Conservation (phyloP, 2,797 vertebrate genomes). For the Erpetoichthys calabaricus region DNA sequence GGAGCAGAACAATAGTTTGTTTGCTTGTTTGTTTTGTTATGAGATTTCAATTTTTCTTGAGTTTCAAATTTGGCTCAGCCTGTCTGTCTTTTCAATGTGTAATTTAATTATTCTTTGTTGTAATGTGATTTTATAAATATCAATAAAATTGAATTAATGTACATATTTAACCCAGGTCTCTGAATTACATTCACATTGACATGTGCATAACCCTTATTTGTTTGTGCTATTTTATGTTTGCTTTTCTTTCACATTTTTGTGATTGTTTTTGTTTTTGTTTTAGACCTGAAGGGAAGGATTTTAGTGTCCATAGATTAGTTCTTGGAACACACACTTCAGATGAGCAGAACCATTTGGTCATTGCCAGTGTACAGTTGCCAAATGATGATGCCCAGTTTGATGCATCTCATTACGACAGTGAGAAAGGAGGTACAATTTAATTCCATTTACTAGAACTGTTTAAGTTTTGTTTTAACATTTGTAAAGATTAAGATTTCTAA, state of each 20-base stretch:
- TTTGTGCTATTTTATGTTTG: too few relatives aligned
- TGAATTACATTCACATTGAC: background rate
- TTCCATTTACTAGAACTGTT: too few relatives aligned
- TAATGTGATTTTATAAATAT: background rate
- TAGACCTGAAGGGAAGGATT: conserved; percentile 94
- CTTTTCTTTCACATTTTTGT: too few relatives aligned
- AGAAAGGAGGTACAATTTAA: conserved; percentile 73
- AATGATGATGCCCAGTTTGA: conserved; percentile 95
- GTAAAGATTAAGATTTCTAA: too few relatives aligned
- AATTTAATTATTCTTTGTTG: background rate
- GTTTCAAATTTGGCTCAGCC: too few relatives aligned
- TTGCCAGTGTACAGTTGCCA: conserved; percentile 88
- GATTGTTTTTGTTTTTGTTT: conserved; percentile 5
- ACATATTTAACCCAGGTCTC: background rate
- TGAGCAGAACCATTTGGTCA: conserved; percentile 92
- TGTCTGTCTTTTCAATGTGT: too few relatives aligned
- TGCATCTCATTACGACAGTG: conserved; percentile 92
- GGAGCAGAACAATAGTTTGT: too few relatives aligned
- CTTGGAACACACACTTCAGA: conserved; percentile 91
- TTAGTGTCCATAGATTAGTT: conserved; percentile 86
- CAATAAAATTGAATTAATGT: background rate
- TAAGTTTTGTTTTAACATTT: too few relatives aligned
- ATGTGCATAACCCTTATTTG: too few relatives aligned
- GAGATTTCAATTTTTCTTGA: too few relatives aligned
- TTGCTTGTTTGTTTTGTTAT: too few relatives aligned